Base-by-base conservation (phyloP, 2,888 invertebrate genomes). In the Xanthostigma xanthostigma region DNA sequence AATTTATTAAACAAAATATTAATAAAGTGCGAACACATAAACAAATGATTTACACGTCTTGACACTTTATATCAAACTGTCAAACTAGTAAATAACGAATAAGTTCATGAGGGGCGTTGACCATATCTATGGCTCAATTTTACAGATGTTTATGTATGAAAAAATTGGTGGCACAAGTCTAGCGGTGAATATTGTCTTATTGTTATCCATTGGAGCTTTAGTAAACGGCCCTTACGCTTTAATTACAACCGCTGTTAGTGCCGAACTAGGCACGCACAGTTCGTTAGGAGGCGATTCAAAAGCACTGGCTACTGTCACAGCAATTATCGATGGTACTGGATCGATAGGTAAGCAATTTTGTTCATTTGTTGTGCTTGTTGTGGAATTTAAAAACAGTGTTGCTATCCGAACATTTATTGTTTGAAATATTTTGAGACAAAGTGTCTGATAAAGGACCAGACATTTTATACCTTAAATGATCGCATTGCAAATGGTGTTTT, bases 141-240 rank as follows among this genome's bases (percentile, higher is more conserved):
- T 64, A 41, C 70, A 92, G 92, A 71, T 93, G 61, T 76, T 89
- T 56, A 61, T 85, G 17, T 93, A 93, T 64, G 81, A 90, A 63
- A 68, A 69, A 53, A 80, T 81, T 64, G 88, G 88, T 34, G 74
- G 78, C 1, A 55, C 71, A 0, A 79, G 75, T 44, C 62, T 84
- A 51, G 60, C 63, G 6, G 54, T 76, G 1, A 88, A 83, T 63
- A 74, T 85, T 54, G 53, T 73, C 14, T 66, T 94, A 53, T 71
- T 95, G 52, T 62, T 89, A 46, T 50, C 82, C 4, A 81, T 81
- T 36, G 95, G 95, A 5, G 68, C 83, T 53, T 68, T 95, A 43
- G 95, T 96, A 0, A 96, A 96, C 68, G 96, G 94, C 0, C 96
- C 96, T 0, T 96, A 96, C 65, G 89, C 94, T 6, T 74, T 96